Percentiles rank a stretch among this genome's conserved stretches.
These are phyloP conservation scores for Bombus pascuorum DNA, from an alignment of 1,140 invertebrate species.

Conservation along the genomic window DNA sequence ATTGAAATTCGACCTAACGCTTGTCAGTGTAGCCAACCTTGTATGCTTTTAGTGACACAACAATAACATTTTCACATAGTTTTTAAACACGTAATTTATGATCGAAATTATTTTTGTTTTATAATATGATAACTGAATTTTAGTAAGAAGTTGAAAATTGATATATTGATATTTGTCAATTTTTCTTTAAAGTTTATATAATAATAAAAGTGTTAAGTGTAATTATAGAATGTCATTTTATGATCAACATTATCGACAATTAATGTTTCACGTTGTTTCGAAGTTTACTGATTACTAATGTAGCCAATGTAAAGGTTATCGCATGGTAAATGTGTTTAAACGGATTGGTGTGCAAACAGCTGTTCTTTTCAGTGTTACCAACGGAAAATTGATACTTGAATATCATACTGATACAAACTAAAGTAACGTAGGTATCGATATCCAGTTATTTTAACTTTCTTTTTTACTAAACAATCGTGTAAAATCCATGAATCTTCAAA, in stretches of 20 bases:
- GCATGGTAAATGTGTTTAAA: slow-evolving; percentile 53
- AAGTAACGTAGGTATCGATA: not conserved
- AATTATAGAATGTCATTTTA: not conserved
- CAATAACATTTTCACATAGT: slow-evolving; percentile 16
- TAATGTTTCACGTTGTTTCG: not conserved
- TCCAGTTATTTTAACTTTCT: not conserved
- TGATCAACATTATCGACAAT: not conserved
- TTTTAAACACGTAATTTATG: not conserved
- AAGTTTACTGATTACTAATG: not conserved
- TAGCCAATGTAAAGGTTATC: slow-evolving; percentile 53
- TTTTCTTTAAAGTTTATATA: not conserved
- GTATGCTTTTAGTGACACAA: slow-evolving; percentile 8
- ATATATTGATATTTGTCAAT: not conserved
- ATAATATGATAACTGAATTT: not conserved
- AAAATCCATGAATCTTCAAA: not conserved
- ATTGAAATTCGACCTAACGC: slow-evolving; percentile 54
- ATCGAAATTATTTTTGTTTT: not conserved
- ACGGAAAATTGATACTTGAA: not conserved
- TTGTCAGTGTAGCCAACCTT: slow-evolving; percentile 45
- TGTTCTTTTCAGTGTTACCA: slow-evolving; percentile 57
- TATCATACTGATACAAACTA: not conserved
- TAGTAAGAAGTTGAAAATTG: not conserved
- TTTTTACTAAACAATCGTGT: not conserved
- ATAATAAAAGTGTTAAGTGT: not conserved
- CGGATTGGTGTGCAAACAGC: slow-evolving; percentile 50